Evolutionary conservation across 2,797 vertebrate genomes (phyloP), one percentile per base, ranked within the genome.

Genomic region (Balearica regulorum): DNA sequence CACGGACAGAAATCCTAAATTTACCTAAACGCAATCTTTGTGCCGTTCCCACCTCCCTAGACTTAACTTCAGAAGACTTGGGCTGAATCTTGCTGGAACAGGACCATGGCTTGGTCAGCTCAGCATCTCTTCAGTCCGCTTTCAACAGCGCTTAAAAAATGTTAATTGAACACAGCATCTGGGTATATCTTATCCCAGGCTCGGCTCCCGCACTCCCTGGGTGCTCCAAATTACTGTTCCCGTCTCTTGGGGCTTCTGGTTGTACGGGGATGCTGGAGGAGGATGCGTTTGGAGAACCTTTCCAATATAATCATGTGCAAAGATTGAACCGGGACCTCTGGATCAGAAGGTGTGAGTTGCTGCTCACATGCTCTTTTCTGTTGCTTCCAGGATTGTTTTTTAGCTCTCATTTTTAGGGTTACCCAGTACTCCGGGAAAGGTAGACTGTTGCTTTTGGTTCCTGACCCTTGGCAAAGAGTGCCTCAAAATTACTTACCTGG

Each of bases 101-200:
- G 65, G 61, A 83, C 17, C 49, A 0, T 26, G 13, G 26, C 57
- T 77, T 33, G 44, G 76, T 87, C 57, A 68, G 54, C 55, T 65
- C 82, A 51, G 61, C 79, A 41, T 61, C 87, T 85, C 84, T 58
- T 64, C 76, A 77, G 17, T 44, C 39, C 68, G 48, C 68, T 91
- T 89, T 86, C 65, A 75, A 35, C 65, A 83, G 69, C 83, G 49
- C 90, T 89, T 89, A 17, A 44, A 20, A 86, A 68, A 57, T 31
- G 37, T 41, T 77, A 60, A 83, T 78, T 71, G 90, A 48, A 57
- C 81, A 16, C 41, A 88, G 37, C 26, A 13, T 73, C 55, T 44
- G 62, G 28, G 43, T 37, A 33, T 19, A 8, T 89, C 75, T 83
- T 48, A 62, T 13, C 87, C 82, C 44, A 73, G 48, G 68, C 64